These are phyloP conservation scores for Mesoclemmys tuberculata DNA, from an alignment of 2,113 vertebrate genomes.

Conservation along the genomic window DNA sequence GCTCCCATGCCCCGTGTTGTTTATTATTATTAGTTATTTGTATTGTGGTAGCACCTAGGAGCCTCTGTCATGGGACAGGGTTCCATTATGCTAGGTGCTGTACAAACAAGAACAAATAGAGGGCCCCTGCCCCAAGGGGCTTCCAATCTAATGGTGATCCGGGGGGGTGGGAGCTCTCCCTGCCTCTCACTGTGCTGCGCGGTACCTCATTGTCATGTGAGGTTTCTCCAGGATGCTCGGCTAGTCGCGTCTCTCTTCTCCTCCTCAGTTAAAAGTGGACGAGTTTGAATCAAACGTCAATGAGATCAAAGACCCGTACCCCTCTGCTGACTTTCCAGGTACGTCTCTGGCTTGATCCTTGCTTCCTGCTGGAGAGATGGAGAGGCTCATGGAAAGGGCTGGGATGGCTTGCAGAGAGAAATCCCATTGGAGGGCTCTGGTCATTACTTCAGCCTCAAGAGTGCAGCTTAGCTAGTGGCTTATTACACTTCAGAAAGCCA, in stretches of 20 bases:
- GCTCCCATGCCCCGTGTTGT: neutral
- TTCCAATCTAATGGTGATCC: neutral
- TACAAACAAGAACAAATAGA: neutral
- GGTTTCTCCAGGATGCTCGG: neutral
- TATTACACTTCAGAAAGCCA: neutral
- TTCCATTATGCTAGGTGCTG: neutral
- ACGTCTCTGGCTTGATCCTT: neutral
- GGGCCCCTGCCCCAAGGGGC: neutral
- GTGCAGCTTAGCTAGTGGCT: neutral
- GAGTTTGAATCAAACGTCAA: slow-evolving; percentile 99
- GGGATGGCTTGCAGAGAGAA: neutral
- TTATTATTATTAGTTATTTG: neutral
- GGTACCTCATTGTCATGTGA: neutral
- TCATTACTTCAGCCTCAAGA: neutral
- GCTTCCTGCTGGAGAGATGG: neutral
- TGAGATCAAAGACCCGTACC: slow-evolving; percentile 98
- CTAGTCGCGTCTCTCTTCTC: slow-evolving; percentile 11
- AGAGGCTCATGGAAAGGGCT: neutral
- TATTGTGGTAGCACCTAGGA: neutral
- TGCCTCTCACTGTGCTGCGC: neutral
- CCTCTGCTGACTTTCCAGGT: slow-evolving; percentile 98
- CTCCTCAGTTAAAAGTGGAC: slow-evolving; percentile 92
- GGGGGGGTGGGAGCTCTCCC: neutral
- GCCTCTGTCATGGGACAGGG: neutral
- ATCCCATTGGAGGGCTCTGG: neutral